A percentile compares a stretch with the other conserved stretches of the same genome.
These are phyloP conservation scores for Onthophagus sagittarius DNA, from an alignment of 2,888 invertebrate genomes.

Conservation along the genomic window DNA sequence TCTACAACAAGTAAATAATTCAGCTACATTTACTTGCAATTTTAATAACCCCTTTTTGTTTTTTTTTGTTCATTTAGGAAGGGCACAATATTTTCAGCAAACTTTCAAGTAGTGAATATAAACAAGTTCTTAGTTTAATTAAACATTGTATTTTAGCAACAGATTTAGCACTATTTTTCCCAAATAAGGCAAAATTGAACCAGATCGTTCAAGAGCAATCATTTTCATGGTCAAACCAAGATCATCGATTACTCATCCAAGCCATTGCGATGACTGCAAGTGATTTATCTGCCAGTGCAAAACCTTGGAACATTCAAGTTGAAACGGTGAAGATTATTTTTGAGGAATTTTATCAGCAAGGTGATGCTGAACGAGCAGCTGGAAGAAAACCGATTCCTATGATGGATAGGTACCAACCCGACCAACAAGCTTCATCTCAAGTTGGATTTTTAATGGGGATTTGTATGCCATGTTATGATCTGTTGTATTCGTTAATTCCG, in stretches of 20 bases:
- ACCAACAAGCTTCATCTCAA: constrained; percentile 74
- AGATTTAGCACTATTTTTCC: constrained; percentile 77
- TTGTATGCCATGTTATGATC: constrained; percentile 75
- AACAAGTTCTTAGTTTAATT: constrained; percentile 69
- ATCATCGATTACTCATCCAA: constrained; percentile 67
- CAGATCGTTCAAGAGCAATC: constrained; percentile 51
- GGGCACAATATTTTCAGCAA: constrained; percentile 82
- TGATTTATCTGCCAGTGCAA: constrained; percentile 78
- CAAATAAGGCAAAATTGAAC: constrained; percentile 64
- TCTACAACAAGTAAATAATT: constrained; percentile 62
- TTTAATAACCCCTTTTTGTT: neutral
- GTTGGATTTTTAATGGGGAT: constrained; percentile 78
- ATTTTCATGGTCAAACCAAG: constrained; percentile 63
- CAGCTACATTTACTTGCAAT: neutral
- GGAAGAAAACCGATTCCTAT: constrained; percentile 73
- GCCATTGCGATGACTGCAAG: constrained; percentile 81
- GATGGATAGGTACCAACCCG: constrained; percentile 61
- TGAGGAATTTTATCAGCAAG: constrained; percentile 77
- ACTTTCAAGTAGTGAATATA: constrained; percentile 68
- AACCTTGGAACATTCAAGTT: constrained; percentile 79
- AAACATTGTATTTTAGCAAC: constrained; percentile 83
- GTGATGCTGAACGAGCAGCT: constrained; percentile 46
- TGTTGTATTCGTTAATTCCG: constrained; percentile 66
- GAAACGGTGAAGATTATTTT: constrained; percentile 77
- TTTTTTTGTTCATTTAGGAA: constrained; percentile 58